Evolutionary conservation across 1,140 invertebrate species (phyloP), one percentile per base, ranked within the genome.

Genomic region (Spodoptera litura): DNA sequence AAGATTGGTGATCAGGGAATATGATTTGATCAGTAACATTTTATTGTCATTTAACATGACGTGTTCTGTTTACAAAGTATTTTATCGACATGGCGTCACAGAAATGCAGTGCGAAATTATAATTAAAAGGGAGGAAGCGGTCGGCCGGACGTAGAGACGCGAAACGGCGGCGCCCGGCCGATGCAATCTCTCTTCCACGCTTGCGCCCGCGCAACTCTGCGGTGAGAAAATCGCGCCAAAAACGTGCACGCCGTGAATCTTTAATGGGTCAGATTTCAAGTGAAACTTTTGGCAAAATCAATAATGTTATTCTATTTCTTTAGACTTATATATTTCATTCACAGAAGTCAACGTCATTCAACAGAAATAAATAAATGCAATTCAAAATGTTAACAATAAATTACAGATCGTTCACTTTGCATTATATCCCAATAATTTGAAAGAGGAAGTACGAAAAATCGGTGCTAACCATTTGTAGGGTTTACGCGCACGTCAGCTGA

Each of bases 141-240:
- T 82, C 78, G 84, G 80, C 90, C 90, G 89, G 91, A 91, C 87
- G 88, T 87, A 83, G 66, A 85, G 87, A 87, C 83, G 88, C 86
- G 84, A 88, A 88, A 89, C 86, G 78, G 27, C 85, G 90, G 91
- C 90, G 91, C 89, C 90, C 81, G 88, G 82, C 81, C 88, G 91
- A 92, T 93, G 87, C 89, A 89, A 94, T 93, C 91, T 91, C 83
- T 83, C 70, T 84, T 66, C 83, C 81, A 85, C 81, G 82, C 85
- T 85, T 82, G 83, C 83, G 51, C 85, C 85, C 86, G 90, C 87
- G 90, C 89, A 87, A 1, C 82, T 81, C 81, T 78, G 70, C 84
- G 83, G 87, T 88, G 88, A 91, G 91, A 92, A 92, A 92, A 85
- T 84, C 82, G 81, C 87, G 83, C 83, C 81, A 87, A 89, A 84